Conservation (phyloP, 2,113 vertebrate genomes). For the Scortum barcoo region DNA sequence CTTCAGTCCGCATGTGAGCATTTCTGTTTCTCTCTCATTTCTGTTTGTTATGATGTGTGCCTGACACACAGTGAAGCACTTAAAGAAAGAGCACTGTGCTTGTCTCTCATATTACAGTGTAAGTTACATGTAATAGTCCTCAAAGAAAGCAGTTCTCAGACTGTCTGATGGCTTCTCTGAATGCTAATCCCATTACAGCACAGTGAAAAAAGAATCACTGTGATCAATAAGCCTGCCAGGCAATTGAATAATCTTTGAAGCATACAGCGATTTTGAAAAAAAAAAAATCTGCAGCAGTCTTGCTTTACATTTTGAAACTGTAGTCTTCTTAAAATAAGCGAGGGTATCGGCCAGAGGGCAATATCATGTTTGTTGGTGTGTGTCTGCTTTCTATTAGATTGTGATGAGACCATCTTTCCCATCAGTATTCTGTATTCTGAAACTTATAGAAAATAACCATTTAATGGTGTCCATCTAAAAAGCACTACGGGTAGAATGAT, state of each 20-base stretch:
- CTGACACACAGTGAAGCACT: conserved; percentile 25
- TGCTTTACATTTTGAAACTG: background rate
- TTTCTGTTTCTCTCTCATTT: background rate
- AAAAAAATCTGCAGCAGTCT: background rate
- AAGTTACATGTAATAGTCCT: conserved; percentile 31
- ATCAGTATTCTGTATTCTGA: background rate
- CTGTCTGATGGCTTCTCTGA: conserved; percentile 24
- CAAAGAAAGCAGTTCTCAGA: conserved; percentile 30
- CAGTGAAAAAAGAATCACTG: background rate
- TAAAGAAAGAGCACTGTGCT: background rate
- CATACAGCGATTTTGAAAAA: background rate
- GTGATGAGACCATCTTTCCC: background rate
- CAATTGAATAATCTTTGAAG: conserved; percentile 7
- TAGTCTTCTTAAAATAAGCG: background rate
- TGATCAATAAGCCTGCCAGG: conserved; percentile 10
- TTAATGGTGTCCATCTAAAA: background rate
- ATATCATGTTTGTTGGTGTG: background rate
- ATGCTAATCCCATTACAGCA: conserved; percentile 25
- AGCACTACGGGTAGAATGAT: too few relatives aligned
- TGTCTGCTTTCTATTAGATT: background rate
- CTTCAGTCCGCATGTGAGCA: background rate
- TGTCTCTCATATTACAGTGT: conserved; percentile 55
- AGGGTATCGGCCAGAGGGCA: background rate
- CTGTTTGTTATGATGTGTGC: background rate
- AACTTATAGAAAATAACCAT: background rate